Conservation (phyloP, 1,140 invertebrate species). For the Heliconius hermathena region DNA sequence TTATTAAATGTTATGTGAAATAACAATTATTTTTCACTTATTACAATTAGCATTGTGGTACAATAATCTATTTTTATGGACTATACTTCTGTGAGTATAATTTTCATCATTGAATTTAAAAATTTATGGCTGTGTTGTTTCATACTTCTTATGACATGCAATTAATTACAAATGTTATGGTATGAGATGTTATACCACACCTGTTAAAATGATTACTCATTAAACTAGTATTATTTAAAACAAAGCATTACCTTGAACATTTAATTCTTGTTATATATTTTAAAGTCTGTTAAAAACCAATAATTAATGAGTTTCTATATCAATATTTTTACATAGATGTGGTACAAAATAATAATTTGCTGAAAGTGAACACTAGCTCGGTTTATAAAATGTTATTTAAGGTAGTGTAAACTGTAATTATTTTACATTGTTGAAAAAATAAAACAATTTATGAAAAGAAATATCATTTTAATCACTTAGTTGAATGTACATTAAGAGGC, state of each 20-base stretch:
- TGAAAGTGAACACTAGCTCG: background rate
- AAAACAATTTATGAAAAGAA: too few relatives aligned
- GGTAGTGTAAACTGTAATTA: background rate
- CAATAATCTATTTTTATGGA: background rate
- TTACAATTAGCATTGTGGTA: background rate
- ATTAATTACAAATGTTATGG: background rate
- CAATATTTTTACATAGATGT: background rate
- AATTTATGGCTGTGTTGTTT: background rate
- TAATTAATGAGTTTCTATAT: background rate
- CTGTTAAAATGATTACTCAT: background rate
- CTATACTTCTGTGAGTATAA: background rate
- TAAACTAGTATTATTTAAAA: background rate
- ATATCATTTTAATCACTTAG: too few relatives aligned
- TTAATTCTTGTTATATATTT: background rate
- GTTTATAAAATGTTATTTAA: background rate
- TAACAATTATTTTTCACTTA: conserved; percentile 6
- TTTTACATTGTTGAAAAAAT: too few relatives aligned
- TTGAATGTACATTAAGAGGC: too few relatives aligned
- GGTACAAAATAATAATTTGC: background rate
- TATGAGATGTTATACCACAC: background rate
- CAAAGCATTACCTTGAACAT: background rate
- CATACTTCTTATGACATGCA: background rate
- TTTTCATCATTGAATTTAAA: background rate
- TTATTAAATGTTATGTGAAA: background rate
- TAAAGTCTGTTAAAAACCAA: background rate